Evolutionary conservation across 2,113 vertebrate species (phyloP).

Genomic region (Gnathochromis pfefferi): DNA sequence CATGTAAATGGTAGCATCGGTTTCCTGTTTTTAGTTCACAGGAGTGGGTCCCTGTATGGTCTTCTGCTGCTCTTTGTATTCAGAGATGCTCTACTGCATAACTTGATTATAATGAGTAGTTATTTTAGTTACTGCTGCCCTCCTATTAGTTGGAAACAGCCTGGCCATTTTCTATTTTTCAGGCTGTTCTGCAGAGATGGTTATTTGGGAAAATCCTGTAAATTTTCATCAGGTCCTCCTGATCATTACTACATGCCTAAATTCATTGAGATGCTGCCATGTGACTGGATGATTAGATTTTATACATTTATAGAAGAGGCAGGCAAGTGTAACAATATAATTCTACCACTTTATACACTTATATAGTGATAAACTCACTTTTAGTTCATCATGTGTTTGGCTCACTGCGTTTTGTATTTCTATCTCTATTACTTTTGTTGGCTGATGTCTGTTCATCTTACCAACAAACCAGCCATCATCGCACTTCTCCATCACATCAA

Average conservation of each 20-base stretch:
- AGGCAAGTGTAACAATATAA: background rate
- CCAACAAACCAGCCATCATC: slow-evolving; percentile 99
- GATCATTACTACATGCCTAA: background rate
- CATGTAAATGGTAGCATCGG: background rate
- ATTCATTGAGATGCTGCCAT: background rate
- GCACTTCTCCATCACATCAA: slow-evolving; percentile 98
- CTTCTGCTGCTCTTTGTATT: background rate
- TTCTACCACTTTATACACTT: background rate
- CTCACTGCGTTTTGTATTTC: background rate
- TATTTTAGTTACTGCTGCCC: background rate
- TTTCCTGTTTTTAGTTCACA: background rate
- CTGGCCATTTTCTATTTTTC: background rate
- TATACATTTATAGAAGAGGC: background rate
- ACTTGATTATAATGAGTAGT: background rate
- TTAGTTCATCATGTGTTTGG: background rate
- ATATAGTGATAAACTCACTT: background rate
- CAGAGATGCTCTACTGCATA: background rate
- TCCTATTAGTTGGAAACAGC: background rate
- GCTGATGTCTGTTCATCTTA: slow-evolving; percentile 38
- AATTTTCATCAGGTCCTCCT: background rate
- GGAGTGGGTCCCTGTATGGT: background rate
- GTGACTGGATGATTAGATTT: background rate
- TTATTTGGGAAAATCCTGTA: background rate
- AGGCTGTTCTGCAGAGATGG: background rate
- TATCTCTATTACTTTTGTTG: background rate